These are phyloP conservation scores for Wiebesia pumilae DNA, from an alignment of 1,140 invertebrate species.

Conservation along the genomic window DNA sequence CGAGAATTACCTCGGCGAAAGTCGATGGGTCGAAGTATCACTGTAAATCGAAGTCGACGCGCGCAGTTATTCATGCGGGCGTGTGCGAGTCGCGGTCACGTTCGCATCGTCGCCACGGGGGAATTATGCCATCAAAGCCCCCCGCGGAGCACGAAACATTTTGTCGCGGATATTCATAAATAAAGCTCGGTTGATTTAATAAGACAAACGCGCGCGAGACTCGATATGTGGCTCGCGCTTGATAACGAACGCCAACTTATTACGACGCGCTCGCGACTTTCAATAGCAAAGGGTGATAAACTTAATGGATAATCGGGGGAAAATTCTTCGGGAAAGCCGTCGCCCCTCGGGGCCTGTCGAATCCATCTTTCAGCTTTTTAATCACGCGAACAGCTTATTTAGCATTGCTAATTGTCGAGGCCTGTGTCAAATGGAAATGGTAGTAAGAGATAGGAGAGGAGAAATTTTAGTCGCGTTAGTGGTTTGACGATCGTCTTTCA, in stretches of 20 bases:
- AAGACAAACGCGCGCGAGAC: slow-evolving; percentile 19
- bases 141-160: slow-evolving; percentile 24
- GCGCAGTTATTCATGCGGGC: slow-evolving; percentile 42
- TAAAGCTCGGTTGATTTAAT: slow-evolving; percentile 38
- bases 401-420: not conserved
- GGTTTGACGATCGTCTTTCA: not conserved
- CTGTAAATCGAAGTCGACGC: slow-evolving; percentile 27
- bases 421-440: not conserved
- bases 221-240: slow-evolving; percentile 28
- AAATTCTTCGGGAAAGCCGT: not conserved
- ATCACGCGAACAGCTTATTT: no score
- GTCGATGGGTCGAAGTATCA: not conserved
- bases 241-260: slow-evolving; percentile 43
- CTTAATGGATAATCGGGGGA: not conserved
- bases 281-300: not conserved
- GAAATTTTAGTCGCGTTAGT: no score
- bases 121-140: slow-evolving; percentile 48
- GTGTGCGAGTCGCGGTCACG: not conserved
- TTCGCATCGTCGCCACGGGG: slow-evolving; percentile 29
- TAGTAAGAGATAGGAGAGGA: not conserved
- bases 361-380: no score
- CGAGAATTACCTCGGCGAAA: not conserved
- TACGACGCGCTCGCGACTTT: not conserved
- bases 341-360: no score
- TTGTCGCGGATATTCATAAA: slow-evolving; percentile 51